phyloP scores from a whole-genome alignment of 2,797 vertebrate species.

The Amphiprion clarkii region DNA sequence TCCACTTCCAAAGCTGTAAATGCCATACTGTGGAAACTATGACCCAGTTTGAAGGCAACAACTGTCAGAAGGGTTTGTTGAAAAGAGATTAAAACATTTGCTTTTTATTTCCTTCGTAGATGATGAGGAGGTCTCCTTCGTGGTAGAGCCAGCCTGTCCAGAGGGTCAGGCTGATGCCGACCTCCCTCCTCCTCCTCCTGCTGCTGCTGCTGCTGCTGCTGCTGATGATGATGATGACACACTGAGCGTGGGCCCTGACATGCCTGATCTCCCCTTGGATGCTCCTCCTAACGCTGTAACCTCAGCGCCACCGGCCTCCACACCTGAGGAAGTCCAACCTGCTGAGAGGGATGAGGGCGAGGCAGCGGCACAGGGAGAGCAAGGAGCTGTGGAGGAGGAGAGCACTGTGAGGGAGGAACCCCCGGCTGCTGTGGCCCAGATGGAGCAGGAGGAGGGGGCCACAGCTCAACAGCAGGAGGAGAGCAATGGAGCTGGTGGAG shows the following conservation, averaged over 20 bases:
- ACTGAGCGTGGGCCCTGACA: conserved; percentile 82
- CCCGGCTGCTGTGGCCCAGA: conserved; percentile 60
- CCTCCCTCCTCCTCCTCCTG: too few species aligned
- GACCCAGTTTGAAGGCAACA: background rate
- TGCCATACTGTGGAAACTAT: background rate
- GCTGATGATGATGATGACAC: conserved; percentile 71
- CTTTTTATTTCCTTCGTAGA: conserved; percentile 79
- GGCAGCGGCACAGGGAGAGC: background rate
- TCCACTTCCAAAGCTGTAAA: too few species aligned
- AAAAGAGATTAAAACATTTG: background rate
- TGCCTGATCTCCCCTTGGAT: conserved; percentile 83
- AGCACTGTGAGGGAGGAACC: conserved; percentile 72
- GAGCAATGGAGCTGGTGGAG: conserved; percentile 54
- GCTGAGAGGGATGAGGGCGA: conserved; percentile 64
- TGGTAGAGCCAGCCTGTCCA: conserved; percentile 85
- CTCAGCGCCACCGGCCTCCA: background rate
- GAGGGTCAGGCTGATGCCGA: conserved; percentile 76
- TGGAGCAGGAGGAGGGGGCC: conserved; percentile 68
- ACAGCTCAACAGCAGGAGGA: conserved; percentile 61
- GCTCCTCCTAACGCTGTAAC: conserved; percentile 41
- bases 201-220: background rate
- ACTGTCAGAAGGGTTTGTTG: background rate
- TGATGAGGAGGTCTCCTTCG: conserved; percentile 94
- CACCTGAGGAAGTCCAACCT: conserved; percentile 55
- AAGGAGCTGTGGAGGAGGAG: conserved; percentile 73